Evolutionary conservation across 2,797 vertebrate genomes (phyloP).

Genomic region (Tokudaia tokunoshimensis): DNA sequence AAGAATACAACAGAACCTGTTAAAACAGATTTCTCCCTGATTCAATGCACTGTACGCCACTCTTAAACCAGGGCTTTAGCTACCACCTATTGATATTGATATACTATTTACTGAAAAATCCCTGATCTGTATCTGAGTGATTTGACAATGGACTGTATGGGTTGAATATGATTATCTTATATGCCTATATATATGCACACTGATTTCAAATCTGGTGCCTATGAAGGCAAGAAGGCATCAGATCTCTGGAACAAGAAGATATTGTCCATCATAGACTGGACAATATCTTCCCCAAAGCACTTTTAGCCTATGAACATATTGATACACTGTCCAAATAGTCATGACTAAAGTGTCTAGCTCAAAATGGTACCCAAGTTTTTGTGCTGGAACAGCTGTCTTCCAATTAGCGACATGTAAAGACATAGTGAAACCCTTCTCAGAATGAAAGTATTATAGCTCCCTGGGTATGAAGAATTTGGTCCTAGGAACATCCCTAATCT

Average conservation of each 20-base stretch:
- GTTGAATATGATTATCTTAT: background rate
- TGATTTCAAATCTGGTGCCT: background rate
- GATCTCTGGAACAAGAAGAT: background rate
- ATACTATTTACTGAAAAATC: background rate
- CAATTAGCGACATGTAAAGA: background rate
- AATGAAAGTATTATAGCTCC: background rate
- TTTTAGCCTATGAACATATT: background rate
- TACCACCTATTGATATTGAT: background rate
- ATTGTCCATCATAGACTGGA: background rate
- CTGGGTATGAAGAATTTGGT: background rate
- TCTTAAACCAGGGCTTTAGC: background rate
- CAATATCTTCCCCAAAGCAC: background rate
- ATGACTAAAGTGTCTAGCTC: background rate
- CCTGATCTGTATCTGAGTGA: background rate
- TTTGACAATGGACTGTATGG: background rate
- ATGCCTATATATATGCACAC: accelerated
- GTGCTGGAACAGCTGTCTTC: background rate
- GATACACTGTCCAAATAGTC: background rate
- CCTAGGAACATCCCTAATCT: background rate
- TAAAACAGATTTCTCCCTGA: background rate
- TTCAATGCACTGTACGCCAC: background rate
- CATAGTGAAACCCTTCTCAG: background rate
- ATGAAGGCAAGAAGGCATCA: background rate
- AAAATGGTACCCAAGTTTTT: background rate
- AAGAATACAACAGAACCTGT: background rate